Base-by-base conservation (phyloP, 2,113 vertebrate species). In the Megaceryle maxima region DNA sequence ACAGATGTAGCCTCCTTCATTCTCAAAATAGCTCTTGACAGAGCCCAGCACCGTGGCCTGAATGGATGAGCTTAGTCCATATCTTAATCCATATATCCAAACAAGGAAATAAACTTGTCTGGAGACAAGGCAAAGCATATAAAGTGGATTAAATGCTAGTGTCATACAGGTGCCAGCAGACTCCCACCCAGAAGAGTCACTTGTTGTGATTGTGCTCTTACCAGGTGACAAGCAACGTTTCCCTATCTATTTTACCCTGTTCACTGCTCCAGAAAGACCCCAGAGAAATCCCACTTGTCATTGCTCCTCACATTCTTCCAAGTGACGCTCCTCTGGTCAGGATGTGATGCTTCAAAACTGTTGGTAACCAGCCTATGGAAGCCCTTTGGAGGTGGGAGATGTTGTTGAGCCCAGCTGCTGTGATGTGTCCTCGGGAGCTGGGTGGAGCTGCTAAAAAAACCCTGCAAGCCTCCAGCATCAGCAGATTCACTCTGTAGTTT, bases 331-430 rank as follows among this genome's bases (percentile, higher is more conserved):
- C 72, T 16, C 22, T 3, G 41, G 28, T 35, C 0, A 0, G 50
- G 56, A 29, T 39, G 46, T 13, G 80, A 62, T 39, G 60, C 22
- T 78, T 24, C 50, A 19, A 35, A 48, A 33, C 24, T 10, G 55
- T 16, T 28, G 19, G 46, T 0, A 9, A 33, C 2, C 3, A 18
- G 13, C 6, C 29, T 1, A 0, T n/a, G 62, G 28, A 48, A 76
- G 48, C 10, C 35, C 29, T 79, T 2, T 0, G 1, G 6, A 8
- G 9, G 2, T 0, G 1, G 5, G 63, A 26, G 6, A 15, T 0
- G 0, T 11, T 22, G 56, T 5, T 28, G 43, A 59, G 48, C 5
- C 4, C 59, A 48, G 41, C 33, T 57, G 64, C 35, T 1, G 2
- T 13, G 37, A 6, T 0, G 13, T 4, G 1, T 48, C 53, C 69